Evolutionary conservation across 2,888 invertebrate species (phyloP).

Genomic region (Phortica magna): DNA sequence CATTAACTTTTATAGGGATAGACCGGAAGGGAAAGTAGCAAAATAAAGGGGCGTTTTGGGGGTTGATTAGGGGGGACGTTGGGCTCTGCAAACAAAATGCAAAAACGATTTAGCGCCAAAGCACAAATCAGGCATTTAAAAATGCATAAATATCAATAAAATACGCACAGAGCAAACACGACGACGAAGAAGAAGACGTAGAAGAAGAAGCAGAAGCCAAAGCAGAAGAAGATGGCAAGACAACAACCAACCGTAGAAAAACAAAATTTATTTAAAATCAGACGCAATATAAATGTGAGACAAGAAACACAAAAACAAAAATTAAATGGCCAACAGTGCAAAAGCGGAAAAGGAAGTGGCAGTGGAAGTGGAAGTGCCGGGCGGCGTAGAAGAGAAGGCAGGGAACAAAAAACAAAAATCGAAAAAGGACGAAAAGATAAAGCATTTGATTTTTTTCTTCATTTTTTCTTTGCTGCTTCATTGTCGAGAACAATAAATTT

Average conservation of each 20-base stretch:
- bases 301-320: neutral
- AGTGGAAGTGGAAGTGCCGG: neutral
- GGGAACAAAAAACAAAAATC: neutral
- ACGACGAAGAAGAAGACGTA: neutral
- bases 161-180: conserved; percentile 53
- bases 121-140: conserved; percentile 64
- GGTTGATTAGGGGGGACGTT: too few relatives aligned
- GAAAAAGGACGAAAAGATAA: conserved; percentile 62
- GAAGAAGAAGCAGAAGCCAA: neutral
- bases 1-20: conserved; percentile 63
- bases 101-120: conserved; percentile 68
- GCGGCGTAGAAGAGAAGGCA: neutral
- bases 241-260: too few relatives aligned
- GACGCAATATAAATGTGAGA: neutral
- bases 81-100: conserved; percentile 59
- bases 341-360: conserved; percentile 10
- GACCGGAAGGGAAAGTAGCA: conserved; percentile 38
- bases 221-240: neutral
- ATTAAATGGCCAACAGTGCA: neutral
- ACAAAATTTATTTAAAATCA: neutral
- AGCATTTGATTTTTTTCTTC: conserved; percentile 33
- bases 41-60: too few relatives aligned
- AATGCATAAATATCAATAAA: conserved; percentile 72
- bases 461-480: conserved; percentile 50
- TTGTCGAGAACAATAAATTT: conserved; percentile 70